Evolutionary conservation across 2,888 invertebrate genomes (phyloP).

Genomic region (Hoplodrina ambigua): DNA sequence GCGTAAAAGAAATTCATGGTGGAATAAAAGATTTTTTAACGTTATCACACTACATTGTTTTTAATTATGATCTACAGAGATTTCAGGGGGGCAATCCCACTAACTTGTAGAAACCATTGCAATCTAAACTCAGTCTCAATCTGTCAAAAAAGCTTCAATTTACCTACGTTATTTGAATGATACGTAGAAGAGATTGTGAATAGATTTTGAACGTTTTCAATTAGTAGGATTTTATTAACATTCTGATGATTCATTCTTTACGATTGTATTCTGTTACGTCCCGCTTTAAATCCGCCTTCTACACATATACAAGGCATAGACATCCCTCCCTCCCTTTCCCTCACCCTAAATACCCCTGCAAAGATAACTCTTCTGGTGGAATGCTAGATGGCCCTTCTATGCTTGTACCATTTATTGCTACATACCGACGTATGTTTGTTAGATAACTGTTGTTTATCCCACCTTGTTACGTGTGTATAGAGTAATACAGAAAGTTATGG

Average conservation of each 20-base stretch:
- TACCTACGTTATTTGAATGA: no score
- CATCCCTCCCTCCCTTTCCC: no score
- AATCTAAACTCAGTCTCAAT: no score
- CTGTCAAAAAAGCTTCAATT: no score
- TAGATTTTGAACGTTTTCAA: no score
- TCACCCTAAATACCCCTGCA: background rate
- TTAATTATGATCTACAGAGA: background rate
- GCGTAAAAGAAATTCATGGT: slow-evolving; percentile 28
- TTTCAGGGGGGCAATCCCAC: background rate
- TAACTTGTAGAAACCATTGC: no score
- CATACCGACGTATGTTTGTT: background rate
- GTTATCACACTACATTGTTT: slow-evolving; percentile 32
- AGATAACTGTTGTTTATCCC: background rate
- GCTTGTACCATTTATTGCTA: background rate
- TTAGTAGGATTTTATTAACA: no score
- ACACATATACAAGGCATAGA: background rate
- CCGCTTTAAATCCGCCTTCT: background rate
- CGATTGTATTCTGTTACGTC: background rate
- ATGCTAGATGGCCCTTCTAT: background rate
- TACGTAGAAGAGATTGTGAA: no score
- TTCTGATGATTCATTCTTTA: no score
- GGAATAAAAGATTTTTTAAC: slow-evolving; percentile 15
- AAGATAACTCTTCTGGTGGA: background rate
- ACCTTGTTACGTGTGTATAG: no score
- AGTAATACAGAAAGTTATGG: no score